Evolutionary conservation across 2,113 vertebrate species (phyloP), one percentile per base, ranked within the genome.

Genomic region (Phylloscopus trochilus): DNA sequence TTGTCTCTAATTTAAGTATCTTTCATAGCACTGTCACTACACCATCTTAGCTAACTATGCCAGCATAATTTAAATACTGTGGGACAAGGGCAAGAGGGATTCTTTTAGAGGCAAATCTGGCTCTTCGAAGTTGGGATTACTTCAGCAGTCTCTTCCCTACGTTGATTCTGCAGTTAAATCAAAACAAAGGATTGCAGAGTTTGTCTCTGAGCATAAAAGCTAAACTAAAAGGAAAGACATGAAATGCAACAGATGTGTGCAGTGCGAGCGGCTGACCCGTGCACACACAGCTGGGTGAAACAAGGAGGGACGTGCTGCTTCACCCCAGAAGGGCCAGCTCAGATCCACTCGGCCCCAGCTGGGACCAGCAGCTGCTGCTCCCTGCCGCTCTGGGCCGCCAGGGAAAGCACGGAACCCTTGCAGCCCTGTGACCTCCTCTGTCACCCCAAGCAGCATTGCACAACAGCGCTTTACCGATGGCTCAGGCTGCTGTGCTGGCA

Each of bases 401-500:
- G 53, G 3, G 28, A 31, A 28, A 73, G 70, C 73, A 24, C 6
- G 2, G 39, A 84, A 23, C 46, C 39, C 2, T 2, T 3, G 22
- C 49, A 30, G 23, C 67, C 51, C 21, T 17, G 4, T 5, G 26
- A 31, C 60, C 56, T 63, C 28, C 60, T 31, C 1, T 24, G n/a
- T n/a, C 69, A 52, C 72, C 13, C 1, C 31, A 52, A 15, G 51
- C 27, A 53, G 15, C 19, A 1, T 1, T 46, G 52, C 90, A 9
- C 43, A 20, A 0, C 64, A 15, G 17, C 51, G 0, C 21, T 13
- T 6, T 4, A 9, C 11, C 1, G 2, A 2, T 1, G 37, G 22
- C 39, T 5, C 39, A 6, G 1, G 30, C 13, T 26, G 1, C 8
- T 20, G 60, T 41, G 22, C 72, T 53, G 67, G 2, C 60, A 4